Evolutionary conservation across 2,888 invertebrate species (phyloP).

Genomic region (Macrosiphum euphorbiae): DNA sequence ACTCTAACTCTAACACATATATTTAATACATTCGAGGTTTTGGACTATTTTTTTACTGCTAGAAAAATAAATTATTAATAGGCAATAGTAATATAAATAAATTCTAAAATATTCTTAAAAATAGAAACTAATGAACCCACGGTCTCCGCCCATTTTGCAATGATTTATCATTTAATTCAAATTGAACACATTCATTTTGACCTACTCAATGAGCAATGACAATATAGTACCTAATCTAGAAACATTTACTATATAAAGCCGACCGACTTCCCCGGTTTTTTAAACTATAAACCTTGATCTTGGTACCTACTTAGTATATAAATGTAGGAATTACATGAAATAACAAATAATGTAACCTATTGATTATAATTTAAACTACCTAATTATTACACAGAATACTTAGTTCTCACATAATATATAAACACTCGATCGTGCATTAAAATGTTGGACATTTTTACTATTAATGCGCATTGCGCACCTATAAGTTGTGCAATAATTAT

Average conservation of each 20-base stretch:
- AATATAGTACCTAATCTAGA: not conserved
- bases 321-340: not conserved
- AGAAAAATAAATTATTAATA: not conserved
- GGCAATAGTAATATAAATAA: not conserved
- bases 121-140: not conserved
- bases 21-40: not conserved
- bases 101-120: too few relatives aligned
- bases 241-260: not conserved
- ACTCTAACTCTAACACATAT: not conserved
- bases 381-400: not conserved
- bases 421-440: not conserved
- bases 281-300: not conserved
- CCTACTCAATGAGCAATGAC: not conserved
- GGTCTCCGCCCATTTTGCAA: not conserved
- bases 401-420: too few relatives aligned
- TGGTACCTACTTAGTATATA: not conserved
- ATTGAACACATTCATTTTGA: not conserved
- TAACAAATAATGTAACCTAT: not conserved
- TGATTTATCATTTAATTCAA: not conserved
- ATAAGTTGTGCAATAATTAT: not conserved
- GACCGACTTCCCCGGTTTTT: not conserved
- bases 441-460: not conserved
- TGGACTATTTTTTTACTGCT: not conserved
- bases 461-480: not conserved
- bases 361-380: not conserved